Evolutionary conservation across 2,888 invertebrate species (phyloP).

Genomic region (Tetheella fluctuosa): DNA sequence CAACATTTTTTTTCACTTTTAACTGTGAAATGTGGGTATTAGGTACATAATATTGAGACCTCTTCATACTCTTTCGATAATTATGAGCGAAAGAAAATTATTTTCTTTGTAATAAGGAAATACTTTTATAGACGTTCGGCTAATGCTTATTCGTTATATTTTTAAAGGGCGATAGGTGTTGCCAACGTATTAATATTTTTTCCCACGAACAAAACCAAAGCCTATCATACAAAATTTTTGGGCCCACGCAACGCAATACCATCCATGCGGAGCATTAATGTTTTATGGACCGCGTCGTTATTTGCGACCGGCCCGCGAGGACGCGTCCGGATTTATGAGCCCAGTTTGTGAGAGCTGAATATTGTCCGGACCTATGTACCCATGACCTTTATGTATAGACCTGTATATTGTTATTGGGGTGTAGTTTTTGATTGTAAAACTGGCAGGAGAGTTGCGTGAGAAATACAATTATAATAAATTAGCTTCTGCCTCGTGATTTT

Average conservation of each 20-base stretch:
- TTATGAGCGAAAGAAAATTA: too few species aligned
- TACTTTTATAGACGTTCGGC: too few species aligned
- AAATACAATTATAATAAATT: not conserved
- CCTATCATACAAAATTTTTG: not conserved
- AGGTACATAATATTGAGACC: too few species aligned
- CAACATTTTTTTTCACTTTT: too few species aligned
- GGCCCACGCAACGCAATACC: constrained; percentile 11
- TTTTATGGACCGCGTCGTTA: constrained; percentile 17
- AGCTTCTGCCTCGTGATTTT: too few species aligned
- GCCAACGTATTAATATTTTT: not conserved
- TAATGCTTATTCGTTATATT: too few species aligned
- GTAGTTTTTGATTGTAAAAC: not conserved
- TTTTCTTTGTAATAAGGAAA: too few species aligned
- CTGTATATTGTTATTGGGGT: not conserved
- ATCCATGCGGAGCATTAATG: constrained; percentile 21
- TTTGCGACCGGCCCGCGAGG: constrained; percentile 16
- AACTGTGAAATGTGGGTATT: too few species aligned
- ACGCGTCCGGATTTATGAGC: constrained; percentile 5
- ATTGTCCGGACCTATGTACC: not conserved
- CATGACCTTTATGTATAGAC: constrained; percentile 11
- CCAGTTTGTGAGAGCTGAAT: not conserved
- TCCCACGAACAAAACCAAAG: not conserved
- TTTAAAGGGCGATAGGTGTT: too few species aligned
- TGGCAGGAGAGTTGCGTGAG: not conserved
- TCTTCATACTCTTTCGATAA: too few species aligned